These are phyloP conservation scores for Sylvilagus bachmani DNA, from an alignment of 2,113 vertebrate species.

Conservation along the genomic window DNA sequence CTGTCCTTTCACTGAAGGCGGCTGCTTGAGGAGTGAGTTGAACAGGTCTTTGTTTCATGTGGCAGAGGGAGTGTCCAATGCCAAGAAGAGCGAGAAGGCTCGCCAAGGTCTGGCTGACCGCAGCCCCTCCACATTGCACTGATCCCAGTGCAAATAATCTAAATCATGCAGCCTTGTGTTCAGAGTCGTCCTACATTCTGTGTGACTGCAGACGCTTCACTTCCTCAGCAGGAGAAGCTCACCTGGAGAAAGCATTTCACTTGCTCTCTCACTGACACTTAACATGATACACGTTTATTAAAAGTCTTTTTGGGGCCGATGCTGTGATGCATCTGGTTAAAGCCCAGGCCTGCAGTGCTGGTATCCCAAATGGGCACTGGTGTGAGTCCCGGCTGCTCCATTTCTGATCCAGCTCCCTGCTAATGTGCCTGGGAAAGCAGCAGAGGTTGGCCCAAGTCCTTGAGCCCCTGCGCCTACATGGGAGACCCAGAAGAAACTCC, in stretches of 20 bases:
- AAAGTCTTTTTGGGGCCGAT: background rate
- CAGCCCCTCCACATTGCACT: background rate
- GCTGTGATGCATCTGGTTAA: too few relatives aligned
- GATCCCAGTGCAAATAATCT: too few relatives aligned
- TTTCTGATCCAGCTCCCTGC: too few relatives aligned
- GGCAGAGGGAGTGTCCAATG: background rate
- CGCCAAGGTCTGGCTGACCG: background rate
- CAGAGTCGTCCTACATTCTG: background rate
- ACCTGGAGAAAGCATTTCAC: background rate
- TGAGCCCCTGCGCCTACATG: too few relatives aligned
- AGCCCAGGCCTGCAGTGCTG: too few relatives aligned
- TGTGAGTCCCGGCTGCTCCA: too few relatives aligned
- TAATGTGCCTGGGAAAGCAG: too few relatives aligned
- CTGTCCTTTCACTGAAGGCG: background rate
- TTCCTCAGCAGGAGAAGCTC: background rate
- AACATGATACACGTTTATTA: background rate
- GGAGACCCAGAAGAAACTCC: too few relatives aligned
- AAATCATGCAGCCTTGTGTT: too few relatives aligned
- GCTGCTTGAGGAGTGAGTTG: background rate
- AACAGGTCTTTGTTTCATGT: background rate
- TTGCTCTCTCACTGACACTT: background rate
- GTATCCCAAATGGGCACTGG: too few relatives aligned
- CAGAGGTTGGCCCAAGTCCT: too few relatives aligned
- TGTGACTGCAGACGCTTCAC: background rate
- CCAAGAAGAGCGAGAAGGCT: fast-evolving